phyloP scores from a whole-genome alignment of 2,888 invertebrate species.

The Magallana nippona region DNA sequence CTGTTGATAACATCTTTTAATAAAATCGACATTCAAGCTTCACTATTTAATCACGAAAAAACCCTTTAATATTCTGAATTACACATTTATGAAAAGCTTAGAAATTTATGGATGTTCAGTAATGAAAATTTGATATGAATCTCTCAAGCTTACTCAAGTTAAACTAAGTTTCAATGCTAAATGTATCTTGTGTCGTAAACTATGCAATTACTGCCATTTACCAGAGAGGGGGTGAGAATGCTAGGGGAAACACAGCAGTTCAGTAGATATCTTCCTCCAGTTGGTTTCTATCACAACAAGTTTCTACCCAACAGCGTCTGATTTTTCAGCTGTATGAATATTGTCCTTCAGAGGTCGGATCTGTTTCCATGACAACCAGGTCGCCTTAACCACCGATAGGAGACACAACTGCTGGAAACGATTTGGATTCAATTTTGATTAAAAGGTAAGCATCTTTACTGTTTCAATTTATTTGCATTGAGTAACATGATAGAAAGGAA shows the following conservation, averaged over 20 bases:
- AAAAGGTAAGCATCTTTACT: conserved; percentile 1
- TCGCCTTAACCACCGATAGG: background rate
- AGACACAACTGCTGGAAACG: background rate
- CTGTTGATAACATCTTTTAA: conserved; percentile 29
- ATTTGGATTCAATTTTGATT: background rate
- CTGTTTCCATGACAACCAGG: background rate
- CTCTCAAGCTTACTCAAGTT: background rate
- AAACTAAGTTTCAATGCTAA: conserved; percentile 16
- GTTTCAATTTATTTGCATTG: background rate
- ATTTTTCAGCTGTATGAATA: background rate
- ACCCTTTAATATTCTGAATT: conserved; percentile 29
- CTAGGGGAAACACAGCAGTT: background rate
- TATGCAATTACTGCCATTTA: conserved; percentile 27
- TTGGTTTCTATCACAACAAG: background rate
- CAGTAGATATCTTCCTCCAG: background rate
- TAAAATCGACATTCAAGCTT: conserved; percentile 29
- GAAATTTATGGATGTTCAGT: conserved; percentile 33
- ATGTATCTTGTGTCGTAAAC: conserved; percentile 18
- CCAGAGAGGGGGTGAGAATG: background rate
- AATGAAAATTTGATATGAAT: conserved; percentile 35
- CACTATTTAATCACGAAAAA: conserved; percentile 31
- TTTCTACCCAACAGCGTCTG: background rate
- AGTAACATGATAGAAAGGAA: background rate
- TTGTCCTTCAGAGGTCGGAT: background rate
- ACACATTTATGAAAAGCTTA: conserved; percentile 28